These are phyloP conservation scores for Platysternon megacephalum DNA, from an alignment of 2,113 vertebrate species.

Conservation along the genomic window DNA sequence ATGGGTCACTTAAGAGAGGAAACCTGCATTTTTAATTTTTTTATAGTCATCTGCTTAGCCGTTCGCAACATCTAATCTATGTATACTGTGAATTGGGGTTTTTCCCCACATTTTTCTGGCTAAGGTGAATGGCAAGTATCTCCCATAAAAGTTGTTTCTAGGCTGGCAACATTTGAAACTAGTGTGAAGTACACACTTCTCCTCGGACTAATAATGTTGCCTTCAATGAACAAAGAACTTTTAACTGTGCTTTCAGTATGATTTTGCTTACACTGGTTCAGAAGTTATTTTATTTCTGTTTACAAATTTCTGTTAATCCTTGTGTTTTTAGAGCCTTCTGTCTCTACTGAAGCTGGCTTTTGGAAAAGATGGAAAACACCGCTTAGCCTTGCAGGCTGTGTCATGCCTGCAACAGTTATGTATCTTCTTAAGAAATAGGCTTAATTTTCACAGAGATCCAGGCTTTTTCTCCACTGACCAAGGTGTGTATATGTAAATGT, in stretches of 20 bases:
- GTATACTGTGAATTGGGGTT: neutral
- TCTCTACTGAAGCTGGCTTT: slow-evolving; percentile 86
- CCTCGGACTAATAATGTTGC: neutral
- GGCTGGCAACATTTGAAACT: neutral
- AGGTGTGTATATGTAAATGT: slow-evolving; percentile 72
- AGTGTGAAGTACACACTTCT: neutral
- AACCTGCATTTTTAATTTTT: neutral
- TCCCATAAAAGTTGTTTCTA: rapidly evolving
- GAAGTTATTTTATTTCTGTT: neutral
- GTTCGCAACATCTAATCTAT: neutral
- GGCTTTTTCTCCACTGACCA: slow-evolving; percentile 90
- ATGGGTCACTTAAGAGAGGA: neutral
- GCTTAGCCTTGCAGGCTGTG: slow-evolving; percentile 84
- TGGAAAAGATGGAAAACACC: slow-evolving; percentile 82
- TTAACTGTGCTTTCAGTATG: neutral
- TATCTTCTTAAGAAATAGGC: slow-evolving; percentile 83
- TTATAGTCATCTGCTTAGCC: neutral
- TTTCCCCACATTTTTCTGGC: neutral
- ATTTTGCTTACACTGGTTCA: neutral
- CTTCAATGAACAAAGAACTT: neutral
- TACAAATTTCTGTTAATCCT: neutral
- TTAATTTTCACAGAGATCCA: slow-evolving; percentile 94
- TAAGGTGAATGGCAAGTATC: neutral
- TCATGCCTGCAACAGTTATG: slow-evolving; percentile 92
- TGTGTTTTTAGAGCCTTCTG: slow-evolving; percentile 86